A percentile compares a stretch with the other conserved stretches of the same genome.
Conservation (phyloP, 1,140 invertebrate genomes). For the Ceratitis capitata region DNA sequence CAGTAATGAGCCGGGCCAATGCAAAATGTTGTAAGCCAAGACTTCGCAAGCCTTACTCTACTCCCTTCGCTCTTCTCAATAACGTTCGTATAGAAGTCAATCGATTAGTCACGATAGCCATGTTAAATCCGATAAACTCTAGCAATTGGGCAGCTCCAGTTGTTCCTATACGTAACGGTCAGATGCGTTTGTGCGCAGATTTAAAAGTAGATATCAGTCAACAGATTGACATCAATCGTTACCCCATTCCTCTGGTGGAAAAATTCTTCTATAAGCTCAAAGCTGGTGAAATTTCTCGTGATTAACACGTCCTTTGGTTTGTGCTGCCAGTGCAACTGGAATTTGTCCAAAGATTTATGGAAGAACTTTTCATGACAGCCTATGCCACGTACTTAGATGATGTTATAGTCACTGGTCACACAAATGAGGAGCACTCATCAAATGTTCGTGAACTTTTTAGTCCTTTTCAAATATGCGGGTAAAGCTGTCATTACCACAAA, state of each 20-base stretch:
- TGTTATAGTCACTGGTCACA: not conserved
- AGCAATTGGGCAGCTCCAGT: constrained; percentile 55
- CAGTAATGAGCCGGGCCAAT: too few relatives aligned
- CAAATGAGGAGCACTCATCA: not conserved
- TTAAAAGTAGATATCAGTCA: not conserved
- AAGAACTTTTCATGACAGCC: not conserved
- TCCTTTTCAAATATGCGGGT: not conserved
- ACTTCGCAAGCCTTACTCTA: not conserved
- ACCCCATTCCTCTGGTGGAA: too few relatives aligned
- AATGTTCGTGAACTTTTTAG: too few relatives aligned
- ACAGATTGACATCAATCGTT: too few relatives aligned
- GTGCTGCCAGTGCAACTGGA: not conserved
- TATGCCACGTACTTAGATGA: constrained; percentile 23
- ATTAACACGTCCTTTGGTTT: not conserved
- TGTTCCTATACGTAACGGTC: constrained; percentile 63
- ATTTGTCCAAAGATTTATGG: not conserved
- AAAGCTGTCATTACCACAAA: not conserved
- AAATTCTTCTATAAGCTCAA: not conserved
- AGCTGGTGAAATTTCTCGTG: not conserved
- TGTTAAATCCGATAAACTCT: constrained; percentile 47
- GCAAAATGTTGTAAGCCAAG: too few relatives aligned
- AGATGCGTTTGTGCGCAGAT: constrained; percentile 63
- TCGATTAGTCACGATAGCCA: constrained; percentile 46
- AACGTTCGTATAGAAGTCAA: constrained; percentile 43
- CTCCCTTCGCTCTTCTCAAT: not conserved